Percentiles rank a stretch among this genome's conserved stretches.
Conservation (phyloP, 1,140 invertebrate species). For the Zaprionus tsacasi region DNA sequence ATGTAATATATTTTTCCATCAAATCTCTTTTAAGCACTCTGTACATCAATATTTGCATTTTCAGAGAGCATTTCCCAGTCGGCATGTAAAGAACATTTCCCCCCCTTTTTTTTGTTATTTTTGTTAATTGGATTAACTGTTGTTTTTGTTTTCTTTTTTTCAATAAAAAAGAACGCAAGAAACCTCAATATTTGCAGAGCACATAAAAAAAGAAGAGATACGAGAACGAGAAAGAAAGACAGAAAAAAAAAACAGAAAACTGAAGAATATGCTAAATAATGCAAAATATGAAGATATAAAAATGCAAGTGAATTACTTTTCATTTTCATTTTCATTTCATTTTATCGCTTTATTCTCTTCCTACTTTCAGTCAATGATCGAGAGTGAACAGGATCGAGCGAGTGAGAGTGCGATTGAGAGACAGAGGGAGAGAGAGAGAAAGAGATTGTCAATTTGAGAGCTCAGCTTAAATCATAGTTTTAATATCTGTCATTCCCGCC, state of each 20-base stretch:
- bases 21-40: no score
- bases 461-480: slow-evolving; percentile 49
- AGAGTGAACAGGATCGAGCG: slow-evolving; percentile 2
- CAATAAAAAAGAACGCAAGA: slow-evolving; percentile 48
- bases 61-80: slow-evolving; percentile 47
- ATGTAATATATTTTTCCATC: neutral
- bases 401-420: slow-evolving; percentile 6
- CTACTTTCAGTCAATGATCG: slow-evolving; percentile 15
- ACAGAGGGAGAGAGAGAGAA: slow-evolving; percentile 1
- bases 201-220: slow-evolving; percentile 21
- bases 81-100: slow-evolving; percentile 8
- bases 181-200: slow-evolving; percentile 68
- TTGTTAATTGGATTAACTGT: slow-evolving; percentile 79
- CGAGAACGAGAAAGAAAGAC: neutral
- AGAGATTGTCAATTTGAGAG: slow-evolving; percentile 34
- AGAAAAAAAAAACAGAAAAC: slow-evolving; percentile 9
- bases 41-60: neutral
- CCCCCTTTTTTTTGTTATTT: slow-evolving; percentile 63
- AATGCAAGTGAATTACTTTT: slow-evolving; percentile 55
- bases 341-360: slow-evolving; percentile 21
- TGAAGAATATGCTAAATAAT: slow-evolving; percentile 40
- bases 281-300: slow-evolving; percentile 42
- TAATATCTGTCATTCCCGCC: slow-evolving; percentile 12
- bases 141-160: slow-evolving; percentile 59
- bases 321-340: slow-evolving; percentile 31